Evolutionary conservation across 2,113 vertebrate species (phyloP).

Genomic region (Gorilla gorilla): DNA sequence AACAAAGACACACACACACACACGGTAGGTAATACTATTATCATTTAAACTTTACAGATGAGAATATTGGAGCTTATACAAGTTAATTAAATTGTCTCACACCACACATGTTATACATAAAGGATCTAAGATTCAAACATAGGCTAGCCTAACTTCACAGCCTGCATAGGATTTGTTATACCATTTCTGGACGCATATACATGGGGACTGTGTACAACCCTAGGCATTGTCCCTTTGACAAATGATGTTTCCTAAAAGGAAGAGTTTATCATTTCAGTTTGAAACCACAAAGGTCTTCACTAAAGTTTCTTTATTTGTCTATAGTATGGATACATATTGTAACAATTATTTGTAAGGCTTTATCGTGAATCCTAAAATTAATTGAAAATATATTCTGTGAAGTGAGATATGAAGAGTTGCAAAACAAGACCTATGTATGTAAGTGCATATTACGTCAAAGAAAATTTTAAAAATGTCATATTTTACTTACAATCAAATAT

Average conservation of each 20-base stretch:
- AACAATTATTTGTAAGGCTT: background rate
- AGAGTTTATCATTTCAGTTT: background rate
- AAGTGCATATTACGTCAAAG: background rate
- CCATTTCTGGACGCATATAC: background rate
- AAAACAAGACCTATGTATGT: background rate
- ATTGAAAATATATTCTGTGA: background rate
- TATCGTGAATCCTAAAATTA: background rate
- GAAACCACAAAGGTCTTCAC: background rate
- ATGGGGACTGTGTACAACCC: background rate
- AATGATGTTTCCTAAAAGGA: background rate
- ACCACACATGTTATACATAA: background rate
- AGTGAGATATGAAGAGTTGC: background rate
- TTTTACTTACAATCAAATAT: background rate
- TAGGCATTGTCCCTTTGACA: background rate
- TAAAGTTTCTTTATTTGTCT: background rate
- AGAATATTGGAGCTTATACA: background rate
- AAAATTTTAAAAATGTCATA: background rate
- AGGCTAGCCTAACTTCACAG: background rate
- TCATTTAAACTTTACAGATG: background rate
- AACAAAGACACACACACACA: background rate
- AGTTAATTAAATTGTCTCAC: background rate
- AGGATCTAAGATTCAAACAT: background rate
- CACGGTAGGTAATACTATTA: background rate
- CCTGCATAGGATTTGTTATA: background rate
- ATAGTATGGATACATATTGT: background rate